A percentile compares a stretch with the other conserved stretches of the same genome.
Evolutionary conservation across 2,797 vertebrate genomes (phyloP).

Genomic region (Dicrostonyx torquatus): DNA sequence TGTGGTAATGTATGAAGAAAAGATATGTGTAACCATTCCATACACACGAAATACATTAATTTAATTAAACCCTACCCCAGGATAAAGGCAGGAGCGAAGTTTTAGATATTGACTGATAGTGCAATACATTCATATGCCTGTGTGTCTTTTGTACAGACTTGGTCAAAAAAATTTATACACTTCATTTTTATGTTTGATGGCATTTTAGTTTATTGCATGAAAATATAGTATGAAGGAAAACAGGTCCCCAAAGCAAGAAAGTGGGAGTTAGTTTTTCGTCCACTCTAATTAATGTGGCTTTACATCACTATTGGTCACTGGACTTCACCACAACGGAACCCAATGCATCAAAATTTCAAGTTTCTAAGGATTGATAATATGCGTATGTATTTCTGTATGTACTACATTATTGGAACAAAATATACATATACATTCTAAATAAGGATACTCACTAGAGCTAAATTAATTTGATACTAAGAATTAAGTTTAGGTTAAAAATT

Average conservation of each 20-base stretch:
- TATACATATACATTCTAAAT: not conserved
- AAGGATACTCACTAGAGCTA: not conserved
- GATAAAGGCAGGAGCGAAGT: not conserved
- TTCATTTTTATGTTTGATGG: not conserved
- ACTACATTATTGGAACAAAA: not conserved
- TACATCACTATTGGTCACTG: constrained; percentile 7
- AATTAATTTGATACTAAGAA: constrained; percentile 24
- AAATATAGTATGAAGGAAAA: constrained; percentile 24
- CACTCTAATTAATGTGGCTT: not conserved
- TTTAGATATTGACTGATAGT: constrained; percentile 12
- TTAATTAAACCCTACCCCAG: not conserved
- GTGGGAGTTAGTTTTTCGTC: not conserved
- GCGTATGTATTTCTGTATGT: not conserved
- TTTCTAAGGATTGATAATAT: not conserved
- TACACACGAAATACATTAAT: not conserved
- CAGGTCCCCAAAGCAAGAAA: not conserved
- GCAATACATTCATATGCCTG: not conserved
- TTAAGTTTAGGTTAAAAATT: not conserved
- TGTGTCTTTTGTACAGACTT: not conserved
- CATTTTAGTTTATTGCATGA: not conserved
- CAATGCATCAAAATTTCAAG: not conserved
- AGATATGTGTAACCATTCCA: not conserved
- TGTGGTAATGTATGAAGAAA: not conserved
- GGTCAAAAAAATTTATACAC: not conserved
- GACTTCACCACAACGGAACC: not conserved